phyloP scores from a whole-genome alignment of 2,797 vertebrate genomes.

The Lophotriccus pileatus region DNA sequence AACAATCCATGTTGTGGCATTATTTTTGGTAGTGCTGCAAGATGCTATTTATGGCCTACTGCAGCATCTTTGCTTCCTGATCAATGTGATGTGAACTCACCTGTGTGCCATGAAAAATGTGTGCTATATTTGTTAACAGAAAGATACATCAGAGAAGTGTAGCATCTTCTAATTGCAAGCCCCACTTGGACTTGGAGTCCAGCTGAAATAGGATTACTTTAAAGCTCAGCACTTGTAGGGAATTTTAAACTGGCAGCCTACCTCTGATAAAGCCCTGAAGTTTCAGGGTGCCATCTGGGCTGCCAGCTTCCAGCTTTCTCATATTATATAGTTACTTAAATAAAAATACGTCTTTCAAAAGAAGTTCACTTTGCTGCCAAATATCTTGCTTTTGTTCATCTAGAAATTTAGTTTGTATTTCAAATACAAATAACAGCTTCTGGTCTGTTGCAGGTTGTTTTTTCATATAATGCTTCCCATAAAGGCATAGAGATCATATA shows the following conservation, averaged over 20 bases:
- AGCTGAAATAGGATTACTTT: constrained; percentile 30
- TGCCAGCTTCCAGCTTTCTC: constrained; percentile 21
- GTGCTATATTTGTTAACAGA: neutral
- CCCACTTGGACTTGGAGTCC: neutral
- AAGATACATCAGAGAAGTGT: neutral
- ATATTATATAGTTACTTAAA: constrained; percentile 23
- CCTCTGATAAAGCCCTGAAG: neutral
- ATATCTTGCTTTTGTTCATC: neutral
- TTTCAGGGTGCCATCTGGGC: constrained; percentile 39
- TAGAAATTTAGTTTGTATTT: neutral
- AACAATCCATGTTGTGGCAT: neutral
- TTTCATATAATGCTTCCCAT: neutral
- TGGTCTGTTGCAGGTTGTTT: neutral
- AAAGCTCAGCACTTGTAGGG: neutral
- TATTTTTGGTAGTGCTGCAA: neutral
- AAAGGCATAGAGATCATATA: neutral
- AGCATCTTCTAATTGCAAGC: neutral
- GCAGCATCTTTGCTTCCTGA: neutral
- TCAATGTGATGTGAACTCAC: neutral
- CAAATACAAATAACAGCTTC: too few species aligned
- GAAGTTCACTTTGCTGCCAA: neutral
- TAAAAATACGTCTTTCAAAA: constrained; percentile 24
- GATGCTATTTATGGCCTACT: neutral
- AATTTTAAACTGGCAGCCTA: constrained; percentile 24
- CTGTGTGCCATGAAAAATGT: neutral